phyloP scores from a whole-genome alignment of 2,113 vertebrate species.

The Ailuropoda melanoleuca region DNA sequence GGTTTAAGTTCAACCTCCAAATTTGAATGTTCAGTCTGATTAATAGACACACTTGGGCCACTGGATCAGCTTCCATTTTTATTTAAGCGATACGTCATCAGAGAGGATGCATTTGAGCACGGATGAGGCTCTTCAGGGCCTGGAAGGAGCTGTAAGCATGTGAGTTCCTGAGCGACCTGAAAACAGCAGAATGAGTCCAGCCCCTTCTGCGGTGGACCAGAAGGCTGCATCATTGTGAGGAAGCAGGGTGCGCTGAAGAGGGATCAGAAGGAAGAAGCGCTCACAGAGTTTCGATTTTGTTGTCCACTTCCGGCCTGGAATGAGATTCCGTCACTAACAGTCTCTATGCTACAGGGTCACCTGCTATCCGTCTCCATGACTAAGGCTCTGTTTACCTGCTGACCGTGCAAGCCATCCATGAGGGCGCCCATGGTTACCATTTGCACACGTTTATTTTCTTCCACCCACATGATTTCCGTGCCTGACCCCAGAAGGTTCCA shows the following conservation, averaged over 20 bases:
- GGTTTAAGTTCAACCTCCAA: neutral
- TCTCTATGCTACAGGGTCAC: rapidly evolving
- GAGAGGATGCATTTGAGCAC: rapidly evolving
- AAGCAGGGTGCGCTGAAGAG: rapidly evolving
- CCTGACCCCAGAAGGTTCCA: neutral
- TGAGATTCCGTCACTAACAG: rapidly evolving
- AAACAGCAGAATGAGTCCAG: neutral
- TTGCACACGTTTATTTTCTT: neutral
- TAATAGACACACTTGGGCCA: neutral
- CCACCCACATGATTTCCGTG: rapidly evolving
- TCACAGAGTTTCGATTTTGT: rapidly evolving
- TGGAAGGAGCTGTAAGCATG: rapidly evolving
- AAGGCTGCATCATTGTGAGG: rapidly evolving
- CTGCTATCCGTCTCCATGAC: rapidly evolving
- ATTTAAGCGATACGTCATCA: rapidly evolving
- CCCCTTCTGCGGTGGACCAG: neutral
- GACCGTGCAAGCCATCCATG: rapidly evolving
- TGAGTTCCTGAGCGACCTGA: neutral
- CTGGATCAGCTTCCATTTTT: neutral
- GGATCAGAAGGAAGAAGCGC: neutral
- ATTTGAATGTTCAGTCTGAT: neutral
- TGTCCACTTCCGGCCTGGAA: rapidly evolving
- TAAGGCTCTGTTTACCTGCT: neutral
- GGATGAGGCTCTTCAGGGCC: rapidly evolving
- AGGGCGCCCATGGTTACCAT: rapidly evolving